These are phyloP conservation scores for Pomatorhinus ruficollis DNA, from an alignment of 2,113 vertebrate species.

Conservation along the genomic window DNA sequence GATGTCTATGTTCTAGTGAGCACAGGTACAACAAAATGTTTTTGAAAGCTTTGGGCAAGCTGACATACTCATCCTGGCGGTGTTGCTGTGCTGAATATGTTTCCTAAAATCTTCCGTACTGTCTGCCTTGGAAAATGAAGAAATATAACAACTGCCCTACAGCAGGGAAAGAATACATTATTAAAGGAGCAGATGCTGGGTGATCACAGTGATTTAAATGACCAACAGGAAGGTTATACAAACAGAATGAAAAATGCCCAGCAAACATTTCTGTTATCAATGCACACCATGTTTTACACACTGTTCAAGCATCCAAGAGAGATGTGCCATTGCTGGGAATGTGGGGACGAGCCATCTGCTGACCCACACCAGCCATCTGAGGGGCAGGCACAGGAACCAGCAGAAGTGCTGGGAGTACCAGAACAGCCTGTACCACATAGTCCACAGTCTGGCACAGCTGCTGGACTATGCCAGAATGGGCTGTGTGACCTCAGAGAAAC, in stretches of 20 bases:
- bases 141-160: not conserved
- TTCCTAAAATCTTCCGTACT: not conserved
- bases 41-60: not conserved
- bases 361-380: not conserved
- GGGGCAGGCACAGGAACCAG: not conserved
- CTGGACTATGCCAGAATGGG: not conserved
- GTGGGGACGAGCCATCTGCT: not conserved
- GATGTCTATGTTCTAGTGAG: not conserved
- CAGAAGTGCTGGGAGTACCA: fast-evolving
- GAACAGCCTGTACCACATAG: not conserved
- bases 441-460: not conserved
- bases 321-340: not conserved
- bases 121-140: not conserved
- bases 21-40: not conserved
- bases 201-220: not conserved
- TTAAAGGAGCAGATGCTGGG: not conserved
- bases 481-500: not conserved
- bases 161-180: not conserved
- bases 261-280: not conserved
- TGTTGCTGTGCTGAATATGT: not conserved
- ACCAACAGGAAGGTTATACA: not conserved
- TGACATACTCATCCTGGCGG: not conserved
- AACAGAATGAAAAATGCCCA: not conserved
- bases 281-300: fast-evolving
- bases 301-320: not conserved